A percentile compares a stretch with the other conserved stretches of the same genome.
Conservation (phyloP, 2,888 invertebrate species). For the Hoplodrina ambigua region DNA sequence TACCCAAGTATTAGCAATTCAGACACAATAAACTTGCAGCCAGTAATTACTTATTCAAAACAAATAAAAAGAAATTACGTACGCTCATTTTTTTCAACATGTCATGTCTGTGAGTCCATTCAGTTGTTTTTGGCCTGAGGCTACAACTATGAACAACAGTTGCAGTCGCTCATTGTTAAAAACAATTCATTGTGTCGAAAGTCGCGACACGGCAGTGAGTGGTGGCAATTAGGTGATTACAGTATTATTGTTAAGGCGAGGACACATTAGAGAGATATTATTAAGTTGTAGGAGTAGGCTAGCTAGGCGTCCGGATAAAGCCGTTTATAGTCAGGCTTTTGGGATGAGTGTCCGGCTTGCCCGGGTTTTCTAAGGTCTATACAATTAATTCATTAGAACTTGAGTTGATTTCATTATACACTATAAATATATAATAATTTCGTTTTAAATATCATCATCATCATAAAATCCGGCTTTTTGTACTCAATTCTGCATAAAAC, state of each 20-base stretch:
- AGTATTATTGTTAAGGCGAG: constrained; percentile 57
- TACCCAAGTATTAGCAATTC: not conserved
- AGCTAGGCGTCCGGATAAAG: no score
- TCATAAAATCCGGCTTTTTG: no score
- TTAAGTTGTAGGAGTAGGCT: not conserved
- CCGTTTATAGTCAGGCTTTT: no score
- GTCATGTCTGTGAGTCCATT: constrained; percentile 44
- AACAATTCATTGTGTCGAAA: constrained; percentile 71
- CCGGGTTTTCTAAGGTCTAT: no score
- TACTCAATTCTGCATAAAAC: no score
- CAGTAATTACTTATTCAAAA: constrained; percentile 17
- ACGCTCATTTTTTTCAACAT: constrained; percentile 21
- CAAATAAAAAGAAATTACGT: constrained; percentile 16
- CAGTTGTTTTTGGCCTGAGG: constrained; percentile 44
- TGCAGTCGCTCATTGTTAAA: constrained; percentile 58
- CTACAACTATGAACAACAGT: constrained; percentile 43
- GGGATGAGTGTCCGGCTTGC: no score
- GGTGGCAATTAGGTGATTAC: constrained; percentile 66
- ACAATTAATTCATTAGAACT: no score
- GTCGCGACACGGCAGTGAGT: constrained; percentile 62
- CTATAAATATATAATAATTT: no score
- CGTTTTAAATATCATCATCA: no score
- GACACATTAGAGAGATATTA: constrained; percentile 43
- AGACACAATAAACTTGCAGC: constrained; percentile 4
- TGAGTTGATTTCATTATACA: no score